Evolutionary conservation across 2,888 invertebrate species (phyloP).

Genomic region (Vesta saturnalis): DNA sequence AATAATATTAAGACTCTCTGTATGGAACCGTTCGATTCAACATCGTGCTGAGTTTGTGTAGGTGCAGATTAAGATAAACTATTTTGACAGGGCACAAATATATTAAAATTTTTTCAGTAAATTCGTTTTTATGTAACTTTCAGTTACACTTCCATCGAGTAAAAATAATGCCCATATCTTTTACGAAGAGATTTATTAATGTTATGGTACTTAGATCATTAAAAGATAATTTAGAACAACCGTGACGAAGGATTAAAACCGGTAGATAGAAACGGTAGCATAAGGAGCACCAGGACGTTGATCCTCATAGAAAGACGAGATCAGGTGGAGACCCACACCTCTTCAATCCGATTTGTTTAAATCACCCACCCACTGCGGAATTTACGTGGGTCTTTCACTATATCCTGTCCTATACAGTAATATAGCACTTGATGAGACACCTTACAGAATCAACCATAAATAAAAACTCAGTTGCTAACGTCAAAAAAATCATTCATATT

Average conservation of each 20-base stretch:
- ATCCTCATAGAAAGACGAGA: conserved; percentile 45
- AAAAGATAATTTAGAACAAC: conserved; percentile 16
- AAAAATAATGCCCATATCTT: not conserved
- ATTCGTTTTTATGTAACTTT: not conserved
- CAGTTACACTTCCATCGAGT: not conserved
- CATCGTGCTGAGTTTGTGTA: conserved; percentile 39
- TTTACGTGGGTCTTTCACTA: conserved; percentile 34
- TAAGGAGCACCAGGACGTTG: conserved; percentile 46
- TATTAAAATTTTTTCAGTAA: conserved; percentile 21
- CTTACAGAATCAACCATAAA: conserved; percentile 34
- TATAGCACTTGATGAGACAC: conserved; percentile 35
- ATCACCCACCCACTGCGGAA: conserved; percentile 47
- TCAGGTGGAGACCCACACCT: conserved; percentile 52
- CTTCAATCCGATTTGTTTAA: conserved; percentile 47
- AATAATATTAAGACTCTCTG: conserved; percentile 34
- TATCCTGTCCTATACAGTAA: conserved; percentile 29
- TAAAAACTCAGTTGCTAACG: conserved; percentile 32
- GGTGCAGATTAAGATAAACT: conserved; percentile 37
- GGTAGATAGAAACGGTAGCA: conserved; percentile 39
- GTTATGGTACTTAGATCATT: conserved; percentile 10
- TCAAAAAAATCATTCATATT: conserved; percentile 16
- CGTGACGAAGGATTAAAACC: conserved; percentile 29
- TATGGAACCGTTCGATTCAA: conserved; percentile 30
- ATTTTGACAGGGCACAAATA: conserved; percentile 25
- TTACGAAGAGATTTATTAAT: conserved; percentile 5